Conservation (phyloP, 2,797 vertebrate species). For the Acrocephalus scirpaceus region DNA sequence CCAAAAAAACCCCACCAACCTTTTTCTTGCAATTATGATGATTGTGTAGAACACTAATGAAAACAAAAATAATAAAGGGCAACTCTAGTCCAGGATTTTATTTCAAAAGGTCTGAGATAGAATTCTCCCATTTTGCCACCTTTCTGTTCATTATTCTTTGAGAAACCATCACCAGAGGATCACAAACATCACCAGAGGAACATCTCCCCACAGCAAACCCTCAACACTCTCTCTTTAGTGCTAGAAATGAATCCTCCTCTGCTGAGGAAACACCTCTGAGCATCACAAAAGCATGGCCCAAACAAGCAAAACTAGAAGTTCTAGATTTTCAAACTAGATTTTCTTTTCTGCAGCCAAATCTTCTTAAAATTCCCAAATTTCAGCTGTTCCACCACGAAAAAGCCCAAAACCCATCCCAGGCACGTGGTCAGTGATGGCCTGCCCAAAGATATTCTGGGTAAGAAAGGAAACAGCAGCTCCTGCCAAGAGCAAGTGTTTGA, state of each 20-base stretch:
- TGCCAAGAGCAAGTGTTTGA: background rate
- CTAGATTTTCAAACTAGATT: background rate
- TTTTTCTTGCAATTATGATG: background rate
- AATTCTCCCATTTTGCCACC: background rate
- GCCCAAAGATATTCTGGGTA: background rate
- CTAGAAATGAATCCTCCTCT: background rate
- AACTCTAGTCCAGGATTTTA: background rate
- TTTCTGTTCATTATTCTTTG: background rate
- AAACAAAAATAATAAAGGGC: background rate
- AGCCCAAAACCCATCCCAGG: background rate
- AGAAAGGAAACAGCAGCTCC: background rate
- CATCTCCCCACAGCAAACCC: background rate
- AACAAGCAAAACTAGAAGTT: background rate
- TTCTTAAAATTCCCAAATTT: background rate
- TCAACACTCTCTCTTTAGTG: background rate
- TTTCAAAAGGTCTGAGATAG: background rate
- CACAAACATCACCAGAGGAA: background rate
- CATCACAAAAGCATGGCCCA: background rate
- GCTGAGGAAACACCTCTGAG: background rate
- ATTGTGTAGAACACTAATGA: background rate
- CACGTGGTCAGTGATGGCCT: fast-evolving
- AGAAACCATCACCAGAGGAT: background rate
- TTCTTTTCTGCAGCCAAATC: background rate
- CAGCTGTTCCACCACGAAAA: background rate
- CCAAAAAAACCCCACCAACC: background rate